Evolutionary conservation across 2,113 vertebrate species (phyloP).

Genomic region (Bubo scandiacus): DNA sequence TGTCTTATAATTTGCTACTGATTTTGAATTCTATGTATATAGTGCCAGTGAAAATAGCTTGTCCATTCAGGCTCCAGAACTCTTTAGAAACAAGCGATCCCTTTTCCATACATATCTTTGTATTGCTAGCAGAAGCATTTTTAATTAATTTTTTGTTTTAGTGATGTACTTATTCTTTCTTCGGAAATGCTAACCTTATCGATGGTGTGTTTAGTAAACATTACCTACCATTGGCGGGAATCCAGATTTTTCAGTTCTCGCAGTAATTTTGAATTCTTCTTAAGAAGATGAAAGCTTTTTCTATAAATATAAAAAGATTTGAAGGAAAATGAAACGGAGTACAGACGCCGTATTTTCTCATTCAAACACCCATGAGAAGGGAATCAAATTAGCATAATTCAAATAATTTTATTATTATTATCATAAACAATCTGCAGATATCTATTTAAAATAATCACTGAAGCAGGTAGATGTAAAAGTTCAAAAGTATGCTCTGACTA

Average conservation of each 20-base stretch:
- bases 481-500: not conserved
- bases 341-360: not conserved
- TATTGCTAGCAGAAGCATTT: not conserved
- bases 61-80: not conserved
- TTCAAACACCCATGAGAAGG: not conserved
- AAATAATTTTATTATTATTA: not conserved
- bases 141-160: not conserved
- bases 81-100: not conserved
- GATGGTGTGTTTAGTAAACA: not conserved
- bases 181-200: not conserved
- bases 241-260: constrained; percentile 97
- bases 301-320: constrained; percentile 65
- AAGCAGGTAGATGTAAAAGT: too few relatives aligned
- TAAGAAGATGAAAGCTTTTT: constrained; percentile 96
- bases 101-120: not conserved
- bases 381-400: accelerated
- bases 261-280: constrained; percentile 97
- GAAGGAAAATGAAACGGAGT: not conserved
- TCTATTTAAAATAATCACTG: not conserved
- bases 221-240: constrained; percentile 93
- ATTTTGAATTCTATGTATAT: not conserved
- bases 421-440: too few relatives aligned
- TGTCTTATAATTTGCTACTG: not conserved
- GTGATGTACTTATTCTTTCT: not conserved
- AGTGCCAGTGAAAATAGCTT: not conserved